These are phyloP conservation scores for Temnothorax rugatulus DNA, from an alignment of 2,888 invertebrate species.

Conservation along the genomic window DNA sequence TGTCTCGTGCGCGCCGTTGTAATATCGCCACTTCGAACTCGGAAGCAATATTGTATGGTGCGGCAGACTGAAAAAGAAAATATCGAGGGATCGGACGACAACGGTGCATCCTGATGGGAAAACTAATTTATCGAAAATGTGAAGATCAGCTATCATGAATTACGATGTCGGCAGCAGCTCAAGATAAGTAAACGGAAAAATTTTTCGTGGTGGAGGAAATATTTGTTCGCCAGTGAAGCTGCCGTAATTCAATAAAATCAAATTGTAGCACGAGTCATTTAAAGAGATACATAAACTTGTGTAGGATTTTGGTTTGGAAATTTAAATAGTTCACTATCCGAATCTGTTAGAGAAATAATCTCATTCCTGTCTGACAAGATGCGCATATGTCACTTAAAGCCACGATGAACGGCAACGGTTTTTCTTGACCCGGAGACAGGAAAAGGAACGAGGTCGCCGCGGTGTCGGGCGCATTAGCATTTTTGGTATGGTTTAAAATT, in stretches of 20 bases:
- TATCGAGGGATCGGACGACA: neutral
- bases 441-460: conserved; percentile 31
- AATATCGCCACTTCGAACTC: conserved; percentile 45
- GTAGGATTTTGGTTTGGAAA: neutral
- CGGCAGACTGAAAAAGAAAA: conserved; percentile 35
- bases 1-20: conserved; percentile 53
- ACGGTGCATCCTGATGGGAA: conserved; percentile 3
- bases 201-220: neutral
- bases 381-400: conserved; percentile 21
- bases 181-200: neutral
- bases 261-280: neutral
- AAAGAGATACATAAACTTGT: neutral
- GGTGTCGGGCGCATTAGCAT: conserved; percentile 69
- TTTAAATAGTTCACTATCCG: neutral
- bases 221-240: neutral
- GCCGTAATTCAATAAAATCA: neutral
- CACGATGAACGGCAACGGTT: conserved; percentile 73
- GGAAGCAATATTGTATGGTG: conserved; percentile 36
- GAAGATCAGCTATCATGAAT: neutral
- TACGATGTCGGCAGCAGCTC: neutral
- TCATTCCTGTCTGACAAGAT: neutral
- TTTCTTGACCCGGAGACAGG: conserved; percentile 76
- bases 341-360: conserved; percentile 1
- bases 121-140: conserved; percentile 33
- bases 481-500: conserved; percentile 73